A percentile compares a stretch with the other conserved stretches of the same genome.
phyloP scores from a whole-genome alignment of 2,888 invertebrate genomes.

The Tiliacea citrago region DNA sequence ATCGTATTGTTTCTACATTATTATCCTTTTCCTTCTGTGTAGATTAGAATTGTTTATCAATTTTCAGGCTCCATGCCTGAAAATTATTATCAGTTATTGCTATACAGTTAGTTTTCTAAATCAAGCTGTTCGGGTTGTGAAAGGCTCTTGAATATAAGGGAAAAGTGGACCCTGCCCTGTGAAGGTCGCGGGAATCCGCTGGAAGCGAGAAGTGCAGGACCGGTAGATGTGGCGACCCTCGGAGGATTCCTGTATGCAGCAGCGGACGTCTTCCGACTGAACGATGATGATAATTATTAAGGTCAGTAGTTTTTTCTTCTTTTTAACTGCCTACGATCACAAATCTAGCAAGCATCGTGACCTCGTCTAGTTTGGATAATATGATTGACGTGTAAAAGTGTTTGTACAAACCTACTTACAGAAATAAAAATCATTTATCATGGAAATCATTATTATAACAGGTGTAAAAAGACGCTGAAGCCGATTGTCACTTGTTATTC shows the following conservation, averaged over 20 bases:
- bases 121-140: no score
- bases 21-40: no score
- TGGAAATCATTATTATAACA: background rate
- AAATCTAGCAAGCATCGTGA: background rate
- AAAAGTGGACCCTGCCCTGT: background rate
- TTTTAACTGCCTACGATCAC: background rate
- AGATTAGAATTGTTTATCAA: background rate
- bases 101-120: background rate
- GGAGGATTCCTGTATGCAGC: background rate
- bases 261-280: background rate
- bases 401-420: no score
- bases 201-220: background rate
- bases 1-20: background rate
- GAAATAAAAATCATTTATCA: no score
- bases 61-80: background rate
- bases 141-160: background rate
- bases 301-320: background rate
- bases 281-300: background rate
- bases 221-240: no score
- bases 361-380: no score
- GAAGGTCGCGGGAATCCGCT: background rate
- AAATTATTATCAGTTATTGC: background rate
- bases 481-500: background rate
- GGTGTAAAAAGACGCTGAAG: background rate
- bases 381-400: no score